Conservation (phyloP, 2,888 invertebrate species). For the Seira musarum region DNA sequence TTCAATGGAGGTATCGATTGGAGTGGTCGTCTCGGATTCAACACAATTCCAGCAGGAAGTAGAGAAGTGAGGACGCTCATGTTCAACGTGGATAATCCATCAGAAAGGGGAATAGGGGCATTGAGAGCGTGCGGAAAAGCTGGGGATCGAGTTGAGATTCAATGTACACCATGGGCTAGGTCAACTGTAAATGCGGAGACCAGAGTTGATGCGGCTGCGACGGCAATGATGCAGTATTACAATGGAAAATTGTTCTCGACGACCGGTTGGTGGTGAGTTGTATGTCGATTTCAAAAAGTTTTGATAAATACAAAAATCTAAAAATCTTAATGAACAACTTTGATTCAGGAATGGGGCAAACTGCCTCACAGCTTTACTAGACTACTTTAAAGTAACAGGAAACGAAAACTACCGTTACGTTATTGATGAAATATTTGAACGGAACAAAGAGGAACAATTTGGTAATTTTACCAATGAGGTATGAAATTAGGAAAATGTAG, state of each 20-base stretch:
- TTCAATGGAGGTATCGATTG: constrained; percentile 63
- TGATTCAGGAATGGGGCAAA: constrained; percentile 52
- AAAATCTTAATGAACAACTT: no score
- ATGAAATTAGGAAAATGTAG: no score
- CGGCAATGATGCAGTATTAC: constrained; percentile 52
- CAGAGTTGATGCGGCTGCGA: constrained; percentile 44
- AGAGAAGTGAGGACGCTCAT: constrained; percentile 42
- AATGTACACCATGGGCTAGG: constrained; percentile 58
- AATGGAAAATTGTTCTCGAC: constrained; percentile 44
- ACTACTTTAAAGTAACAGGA: constrained; percentile 39
- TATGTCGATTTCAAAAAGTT: no score
- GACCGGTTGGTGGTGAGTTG: constrained; percentile 51
- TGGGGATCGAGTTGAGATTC: not conserved
- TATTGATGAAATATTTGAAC: constrained; percentile 44
- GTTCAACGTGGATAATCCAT: constrained; percentile 63
- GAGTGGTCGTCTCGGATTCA: constrained; percentile 48
- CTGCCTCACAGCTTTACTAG: constrained; percentile 33
- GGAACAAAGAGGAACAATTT: constrained; percentile 40
- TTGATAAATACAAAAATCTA: no score
- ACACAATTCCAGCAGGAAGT: constrained; percentile 30
- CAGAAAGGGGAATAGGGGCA: constrained; percentile 57
- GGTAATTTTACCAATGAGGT: no score
- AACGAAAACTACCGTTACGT: constrained; percentile 22
- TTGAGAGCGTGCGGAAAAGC: constrained; percentile 59
- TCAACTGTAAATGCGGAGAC: constrained; percentile 47